These are phyloP conservation scores for Canis aureus DNA, from an alignment of 2,113 vertebrate genomes.

Conservation along the genomic window DNA sequence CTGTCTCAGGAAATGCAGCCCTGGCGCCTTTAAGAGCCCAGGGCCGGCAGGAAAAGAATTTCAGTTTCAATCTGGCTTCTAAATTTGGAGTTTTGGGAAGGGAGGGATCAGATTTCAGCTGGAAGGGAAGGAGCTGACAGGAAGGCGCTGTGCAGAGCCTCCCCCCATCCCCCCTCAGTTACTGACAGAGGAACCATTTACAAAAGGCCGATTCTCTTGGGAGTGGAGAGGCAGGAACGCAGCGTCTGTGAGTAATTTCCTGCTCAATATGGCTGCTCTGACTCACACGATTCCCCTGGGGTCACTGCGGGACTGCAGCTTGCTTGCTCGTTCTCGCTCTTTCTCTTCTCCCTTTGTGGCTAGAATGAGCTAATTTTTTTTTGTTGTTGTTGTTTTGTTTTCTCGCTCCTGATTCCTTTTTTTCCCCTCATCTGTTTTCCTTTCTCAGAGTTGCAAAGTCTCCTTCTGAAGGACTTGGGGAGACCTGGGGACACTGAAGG, in stretches of 20 bases:
- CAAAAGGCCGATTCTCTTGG: constrained; percentile 93
- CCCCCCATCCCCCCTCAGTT: constrained; percentile 82
- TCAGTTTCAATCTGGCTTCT: constrained; percentile 90
- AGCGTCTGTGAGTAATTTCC: constrained; percentile 98
- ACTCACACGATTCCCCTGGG: constrained; percentile 94
- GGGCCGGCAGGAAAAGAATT: constrained; percentile 87
- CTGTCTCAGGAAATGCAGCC: constrained; percentile 43
- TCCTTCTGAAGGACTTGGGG: neutral
- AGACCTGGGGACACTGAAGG: neutral
- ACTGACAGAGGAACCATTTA: constrained; percentile 94
- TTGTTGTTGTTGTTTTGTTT: constrained; percentile 69
- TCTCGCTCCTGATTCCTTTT: constrained; percentile 78
- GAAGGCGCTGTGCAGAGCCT: constrained; percentile 90
- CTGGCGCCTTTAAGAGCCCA: constrained; percentile 83
- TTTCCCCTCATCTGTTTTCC: constrained; percentile 75
- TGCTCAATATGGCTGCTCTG: constrained; percentile 98
- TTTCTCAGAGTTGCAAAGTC: constrained; percentile 52
- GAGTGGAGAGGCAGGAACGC: constrained; percentile 91
- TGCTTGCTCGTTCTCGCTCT: constrained; percentile 85
- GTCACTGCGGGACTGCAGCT: constrained; percentile 89
- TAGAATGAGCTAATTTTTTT: constrained; percentile 78
- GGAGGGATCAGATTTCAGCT: constrained; percentile 89
- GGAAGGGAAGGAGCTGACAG: constrained; percentile 92
- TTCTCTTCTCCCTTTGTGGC: constrained; percentile 86
- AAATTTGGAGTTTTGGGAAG: constrained; percentile 90